Evolutionary conservation across 2,113 vertebrate species (phyloP).

Genomic region (Felis catus): F.catus_Fca126_mat1.0 CM031421.1:76099001-76099500

Average conservation of each 20-base stretch:
- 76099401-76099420: too few relatives aligned
- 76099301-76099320: not conserved
- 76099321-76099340: not conserved
- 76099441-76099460: not conserved
- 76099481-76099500: not conserved
- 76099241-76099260: not conserved
- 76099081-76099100: not conserved
- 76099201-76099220: not conserved
- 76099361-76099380: not conserved
- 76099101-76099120: rapidly evolving
- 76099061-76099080: not conserved
- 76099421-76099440: not conserved
- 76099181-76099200: not conserved
- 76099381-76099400: not conserved
- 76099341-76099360: not conserved
- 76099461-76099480: not conserved
- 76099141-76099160: not conserved
- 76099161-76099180: not conserved
- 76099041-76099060: not conserved
- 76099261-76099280: not conserved
- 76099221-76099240: not conserved
- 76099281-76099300: not conserved
- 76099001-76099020: not conserved
- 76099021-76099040: not conserved
- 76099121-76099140: not conserved